phyloP scores from a whole-genome alignment of 2,888 invertebrate species.

The Xanthia icteritia region DNA sequence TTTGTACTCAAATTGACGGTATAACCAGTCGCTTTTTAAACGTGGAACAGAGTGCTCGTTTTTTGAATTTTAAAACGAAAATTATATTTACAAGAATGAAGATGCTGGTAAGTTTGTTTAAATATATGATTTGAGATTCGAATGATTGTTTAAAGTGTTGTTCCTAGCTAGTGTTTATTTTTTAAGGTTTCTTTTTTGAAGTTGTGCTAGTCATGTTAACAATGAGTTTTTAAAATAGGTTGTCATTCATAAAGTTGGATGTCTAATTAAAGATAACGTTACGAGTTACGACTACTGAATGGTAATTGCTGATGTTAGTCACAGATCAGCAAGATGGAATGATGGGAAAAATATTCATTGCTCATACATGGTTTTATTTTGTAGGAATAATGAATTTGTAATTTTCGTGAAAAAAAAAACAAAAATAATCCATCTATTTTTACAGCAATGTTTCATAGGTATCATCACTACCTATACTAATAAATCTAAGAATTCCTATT shows the following conservation, averaged over 20 bases:
- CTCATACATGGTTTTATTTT: not conserved
- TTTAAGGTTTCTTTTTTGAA: not conserved
- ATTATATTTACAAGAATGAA: conserved; percentile 33
- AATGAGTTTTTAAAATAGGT: conserved; percentile 9
- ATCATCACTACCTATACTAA: not conserved
- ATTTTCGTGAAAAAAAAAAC: not conserved
- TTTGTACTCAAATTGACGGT: conserved; percentile 64
- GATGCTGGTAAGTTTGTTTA: conserved; percentile 51
- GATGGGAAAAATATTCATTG: not conserved
- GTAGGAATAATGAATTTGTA: not conserved
- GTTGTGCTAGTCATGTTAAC: conserved; percentile 5
- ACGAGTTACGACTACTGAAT: not conserved
- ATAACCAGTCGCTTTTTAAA: conserved; percentile 72
- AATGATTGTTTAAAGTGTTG: not conserved
- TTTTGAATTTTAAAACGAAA: conserved; percentile 17
- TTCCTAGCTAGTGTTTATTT: not conserved
- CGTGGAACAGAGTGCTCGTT: conserved; percentile 64
- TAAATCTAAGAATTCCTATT: not conserved
- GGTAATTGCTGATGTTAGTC: conserved; percentile 21
- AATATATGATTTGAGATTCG: not conserved
- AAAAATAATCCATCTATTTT: too few species aligned
- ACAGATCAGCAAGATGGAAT: conserved; percentile 7
- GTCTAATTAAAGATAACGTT: conserved; percentile 36
- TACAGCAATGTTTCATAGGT: not conserved
- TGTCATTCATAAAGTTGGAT: conserved; percentile 4